These are phyloP conservation scores for Thomomys bottae DNA, from an alignment of 2,113 vertebrate species.

Conservation along the genomic window DNA sequence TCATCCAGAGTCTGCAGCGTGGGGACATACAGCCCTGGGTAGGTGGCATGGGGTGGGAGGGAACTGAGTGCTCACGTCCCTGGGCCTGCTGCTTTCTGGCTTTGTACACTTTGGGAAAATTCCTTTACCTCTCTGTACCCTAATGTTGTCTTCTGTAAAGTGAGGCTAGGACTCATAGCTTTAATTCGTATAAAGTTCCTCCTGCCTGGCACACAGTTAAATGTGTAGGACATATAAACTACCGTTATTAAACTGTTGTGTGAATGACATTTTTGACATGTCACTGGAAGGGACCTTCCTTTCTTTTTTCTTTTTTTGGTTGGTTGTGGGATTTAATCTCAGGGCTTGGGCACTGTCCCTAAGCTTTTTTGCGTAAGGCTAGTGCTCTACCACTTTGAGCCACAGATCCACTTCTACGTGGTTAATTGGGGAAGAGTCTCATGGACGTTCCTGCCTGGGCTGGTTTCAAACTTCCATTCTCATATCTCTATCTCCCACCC, in stretches of 20 bases:
- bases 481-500: not conserved
- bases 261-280: not conserved
- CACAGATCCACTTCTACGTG: too few relatives aligned
- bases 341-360: too few relatives aligned
- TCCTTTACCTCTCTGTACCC: not conserved
- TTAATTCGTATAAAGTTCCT: not conserved
- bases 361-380: too few relatives aligned
- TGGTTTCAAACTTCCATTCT: too few relatives aligned
- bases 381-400: too few relatives aligned
- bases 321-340: too few relatives aligned
- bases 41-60: constrained; percentile 56
- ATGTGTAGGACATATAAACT: not conserved
- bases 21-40: constrained; percentile 96
- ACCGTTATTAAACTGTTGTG: not conserved
- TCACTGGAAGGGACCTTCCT: not conserved
- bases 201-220: not conserved
- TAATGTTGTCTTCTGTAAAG: not conserved
- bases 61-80: not conserved
- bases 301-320: too few relatives aligned
- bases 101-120: not conserved
- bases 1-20: constrained; percentile 89
- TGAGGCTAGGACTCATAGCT: not conserved
- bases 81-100: not conserved
- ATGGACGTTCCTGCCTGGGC: too few relatives aligned
- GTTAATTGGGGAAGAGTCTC: too few relatives aligned